Conservation (phyloP, 2,797 vertebrate species). For the Hippoglossus hippoglossus region DNA sequence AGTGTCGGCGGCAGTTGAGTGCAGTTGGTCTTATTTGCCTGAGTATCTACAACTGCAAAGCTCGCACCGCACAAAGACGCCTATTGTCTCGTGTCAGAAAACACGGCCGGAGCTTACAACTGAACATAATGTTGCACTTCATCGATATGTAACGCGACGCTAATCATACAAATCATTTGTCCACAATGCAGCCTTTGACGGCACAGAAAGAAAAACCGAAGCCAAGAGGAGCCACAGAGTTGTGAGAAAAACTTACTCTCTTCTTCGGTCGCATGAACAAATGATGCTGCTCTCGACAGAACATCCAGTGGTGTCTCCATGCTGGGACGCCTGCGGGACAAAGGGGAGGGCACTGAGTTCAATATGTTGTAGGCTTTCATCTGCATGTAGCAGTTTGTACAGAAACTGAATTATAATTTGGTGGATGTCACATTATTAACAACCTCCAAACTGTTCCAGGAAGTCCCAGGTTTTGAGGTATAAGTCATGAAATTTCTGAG, state of each 20-base stretch:
- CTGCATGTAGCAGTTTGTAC: neutral
- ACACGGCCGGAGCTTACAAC: slow-evolving; percentile 25
- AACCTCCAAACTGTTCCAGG: too few species aligned
- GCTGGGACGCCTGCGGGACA: slow-evolving; percentile 83
- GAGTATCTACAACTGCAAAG: slow-evolving; percentile 49
- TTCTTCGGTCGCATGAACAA: slow-evolving; percentile 96
- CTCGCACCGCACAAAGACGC: slow-evolving; percentile 57
- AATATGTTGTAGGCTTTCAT: neutral
- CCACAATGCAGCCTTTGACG: slow-evolving; percentile 13
- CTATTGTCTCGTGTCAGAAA: slow-evolving; percentile 60
- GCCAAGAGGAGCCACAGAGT: neutral
- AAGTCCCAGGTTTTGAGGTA: too few species aligned
- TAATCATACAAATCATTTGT: slow-evolving; percentile 33
- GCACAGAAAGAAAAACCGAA: slow-evolving; percentile 1
- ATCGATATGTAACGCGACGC: slow-evolving; percentile 19
- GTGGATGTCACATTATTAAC: too few species aligned
- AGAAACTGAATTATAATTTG: neutral
- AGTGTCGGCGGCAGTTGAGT: slow-evolving; percentile 58
- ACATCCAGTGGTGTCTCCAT: slow-evolving; percentile 99
- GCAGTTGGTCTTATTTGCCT: slow-evolving; percentile 73
- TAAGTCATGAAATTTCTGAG: neutral
- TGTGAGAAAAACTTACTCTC: slow-evolving; percentile 89
- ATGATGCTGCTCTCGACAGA: slow-evolving; percentile 95
- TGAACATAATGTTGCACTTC: slow-evolving; percentile 42
- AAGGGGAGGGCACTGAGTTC: slow-evolving; percentile 31